Base-by-base conservation (phyloP, 2,888 invertebrate genomes). In the Deilephila elpenor region DNA sequence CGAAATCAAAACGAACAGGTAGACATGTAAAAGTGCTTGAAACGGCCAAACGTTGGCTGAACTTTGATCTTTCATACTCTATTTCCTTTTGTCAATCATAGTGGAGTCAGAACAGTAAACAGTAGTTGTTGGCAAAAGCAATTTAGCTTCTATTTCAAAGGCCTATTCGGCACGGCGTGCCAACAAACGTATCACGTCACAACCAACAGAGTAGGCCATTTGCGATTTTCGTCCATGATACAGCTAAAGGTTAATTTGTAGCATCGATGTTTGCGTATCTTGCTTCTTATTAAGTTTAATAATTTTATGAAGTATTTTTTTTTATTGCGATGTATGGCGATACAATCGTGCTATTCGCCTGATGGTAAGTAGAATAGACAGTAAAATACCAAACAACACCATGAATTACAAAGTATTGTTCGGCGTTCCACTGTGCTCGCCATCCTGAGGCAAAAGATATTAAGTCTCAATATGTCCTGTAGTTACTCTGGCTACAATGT, bases 71-170 rank as follows among this genome's bases (percentile, higher is more conserved):
- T 25, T 37, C 59, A 73, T 74, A 73, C 78, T 78, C 67, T 59
- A 75, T 82, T 81, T 77, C 77, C 80, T 82, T 81, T 80, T 80
- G 80, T 80, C 79, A 82, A 83, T 80, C 77, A 77, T 78, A 75
- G 73, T 72, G 70, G 71, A 73, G 77, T 79, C 79, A 74, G 76
- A 70, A 78, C 29, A 73, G 82, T 77, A 82, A 80, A 82, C 80
- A 80, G 71, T 73, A 79, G 82, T 83, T 80, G 82, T 82, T 79
- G 77, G 78, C 73, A 76, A 78, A 76, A 78, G 75, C 78, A 82
- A 82, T 82, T 79, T 79, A 76, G 80, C 74, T 77, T 78, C 77
- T 76, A 75, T 81, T 79, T 79, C 81, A 81, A 82, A 82, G 80
- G 77, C 67, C 64, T 56, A 70, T 17, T 67, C 59, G 67, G 67